phyloP scores from a whole-genome alignment of 2,797 vertebrate species.

The Acridotheres tristis region DNA sequence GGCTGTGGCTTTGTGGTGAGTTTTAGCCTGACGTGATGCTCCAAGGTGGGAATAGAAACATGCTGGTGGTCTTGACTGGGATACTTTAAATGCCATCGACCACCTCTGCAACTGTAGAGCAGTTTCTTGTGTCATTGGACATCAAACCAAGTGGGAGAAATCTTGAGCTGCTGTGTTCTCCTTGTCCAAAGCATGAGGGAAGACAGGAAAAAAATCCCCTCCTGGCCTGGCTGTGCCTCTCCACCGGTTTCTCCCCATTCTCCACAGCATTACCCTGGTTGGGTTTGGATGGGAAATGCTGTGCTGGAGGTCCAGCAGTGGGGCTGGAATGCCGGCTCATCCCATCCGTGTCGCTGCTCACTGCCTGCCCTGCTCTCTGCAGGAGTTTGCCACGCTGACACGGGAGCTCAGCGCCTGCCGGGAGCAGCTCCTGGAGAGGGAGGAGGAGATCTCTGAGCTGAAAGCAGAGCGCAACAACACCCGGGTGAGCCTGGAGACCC shows the following conservation, averaged over 20 bases:
- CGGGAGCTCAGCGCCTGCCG: slow-evolving; percentile 93
- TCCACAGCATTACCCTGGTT: neutral
- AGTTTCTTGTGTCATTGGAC: neutral
- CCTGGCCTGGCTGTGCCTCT: neutral
- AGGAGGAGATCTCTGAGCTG: slow-evolving; percentile 97
- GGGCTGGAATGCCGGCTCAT: neutral
- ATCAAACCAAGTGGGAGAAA: neutral
- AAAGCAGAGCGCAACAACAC: slow-evolving; percentile 98
- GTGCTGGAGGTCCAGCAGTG: accelerated
- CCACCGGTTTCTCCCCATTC: neutral
- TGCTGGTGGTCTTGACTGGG: neutral
- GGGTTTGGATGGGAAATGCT: neutral
- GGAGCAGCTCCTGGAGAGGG: slow-evolving; percentile 94
- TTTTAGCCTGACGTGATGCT: neutral
- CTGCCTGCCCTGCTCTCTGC: neutral
- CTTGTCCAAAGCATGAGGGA: neutral
- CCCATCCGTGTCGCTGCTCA: neutral
- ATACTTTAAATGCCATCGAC: neutral
- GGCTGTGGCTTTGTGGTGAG: neutral
- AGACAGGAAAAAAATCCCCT: neutral
- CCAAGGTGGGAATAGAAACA: neutral
- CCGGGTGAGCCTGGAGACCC: slow-evolving; percentile 77
- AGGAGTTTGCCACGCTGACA: slow-evolving; percentile 95
- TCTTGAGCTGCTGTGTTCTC: neutral
- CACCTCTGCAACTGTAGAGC: neutral